phyloP scores from a whole-genome alignment of 2,888 invertebrate species.

The Thalpophila matura region DNA sequence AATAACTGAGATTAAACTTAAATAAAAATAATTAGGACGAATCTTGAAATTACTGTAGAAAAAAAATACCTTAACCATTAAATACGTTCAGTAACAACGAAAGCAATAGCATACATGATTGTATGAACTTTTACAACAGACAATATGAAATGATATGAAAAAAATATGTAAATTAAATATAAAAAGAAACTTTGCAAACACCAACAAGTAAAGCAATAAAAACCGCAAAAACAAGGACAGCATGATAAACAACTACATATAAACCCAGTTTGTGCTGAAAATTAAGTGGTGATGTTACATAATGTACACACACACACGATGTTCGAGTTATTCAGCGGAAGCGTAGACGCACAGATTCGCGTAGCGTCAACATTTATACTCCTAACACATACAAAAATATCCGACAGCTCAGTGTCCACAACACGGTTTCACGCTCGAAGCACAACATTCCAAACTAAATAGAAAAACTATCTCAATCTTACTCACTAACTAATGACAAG shows the following conservation, averaged over 20 bases:
- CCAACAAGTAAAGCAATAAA: constrained; percentile 74
- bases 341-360: constrained; percentile 28
- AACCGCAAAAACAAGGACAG: constrained; percentile 63
- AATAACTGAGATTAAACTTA: constrained; percentile 77
- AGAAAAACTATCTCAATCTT: constrained; percentile 44
- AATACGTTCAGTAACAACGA: constrained; percentile 64
- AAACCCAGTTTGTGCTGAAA: constrained; percentile 70
- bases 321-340: constrained; percentile 50
- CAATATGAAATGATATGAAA: constrained; percentile 61
- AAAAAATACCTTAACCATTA: constrained; percentile 60
- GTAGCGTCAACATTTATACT: constrained; percentile 30
- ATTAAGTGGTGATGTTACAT: constrained; percentile 43
- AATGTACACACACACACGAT: constrained; percentile 37
- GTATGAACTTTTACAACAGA: constrained; percentile 70
- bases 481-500: constrained; percentile 59
- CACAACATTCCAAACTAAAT: constrained; percentile 53
- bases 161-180: constrained; percentile 65
- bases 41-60: constrained; percentile 68
- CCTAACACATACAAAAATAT: constrained; percentile 36
- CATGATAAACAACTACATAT: constrained; percentile 56
- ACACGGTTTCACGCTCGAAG: constrained; percentile 51
- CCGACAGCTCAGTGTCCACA: constrained; percentile 38
- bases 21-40: constrained; percentile 75
- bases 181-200: constrained; percentile 69
- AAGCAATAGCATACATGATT: constrained; percentile 68